A percentile compares a stretch with the other conserved stretches of the same genome.
These are phyloP conservation scores for Alfaro cultratus DNA, from an alignment of 2,797 vertebrate species.

Conservation along the genomic window DNA sequence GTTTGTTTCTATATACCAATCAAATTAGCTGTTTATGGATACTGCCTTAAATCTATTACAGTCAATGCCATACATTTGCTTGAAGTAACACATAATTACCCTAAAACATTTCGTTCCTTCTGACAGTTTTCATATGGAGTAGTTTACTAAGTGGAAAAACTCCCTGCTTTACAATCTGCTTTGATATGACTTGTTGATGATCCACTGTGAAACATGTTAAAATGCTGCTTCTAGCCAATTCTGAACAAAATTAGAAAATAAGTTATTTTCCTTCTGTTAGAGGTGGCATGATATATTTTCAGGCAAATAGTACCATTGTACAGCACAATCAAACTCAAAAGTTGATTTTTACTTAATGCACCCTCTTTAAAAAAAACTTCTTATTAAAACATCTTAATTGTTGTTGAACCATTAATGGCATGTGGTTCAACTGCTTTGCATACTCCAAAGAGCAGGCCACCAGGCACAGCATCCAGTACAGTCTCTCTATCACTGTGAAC, in stretches of 20 bases:
- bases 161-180: background rate
- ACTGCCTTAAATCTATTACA: background rate
- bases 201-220: background rate
- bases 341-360: no score
- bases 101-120: background rate
- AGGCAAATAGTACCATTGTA: no score
- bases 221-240: background rate
- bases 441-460: background rate
- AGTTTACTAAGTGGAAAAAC: background rate
- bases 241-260: background rate
- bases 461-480: background rate
- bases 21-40: background rate
- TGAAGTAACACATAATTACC: background rate
- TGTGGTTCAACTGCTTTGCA: background rate
- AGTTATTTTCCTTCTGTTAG: background rate
- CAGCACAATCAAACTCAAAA: no score
- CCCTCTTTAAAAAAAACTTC: background rate
- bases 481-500: background rate
- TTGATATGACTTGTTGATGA: background rate
- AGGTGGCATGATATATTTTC: no score
- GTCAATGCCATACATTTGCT: background rate
- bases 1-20: background rate
- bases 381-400: background rate
- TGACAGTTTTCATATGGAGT: background rate
- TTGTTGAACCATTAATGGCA: background rate